Evolutionary conservation across 2,888 invertebrate species (phyloP).

Genomic region (Bhutanitis thaidina): DNA sequence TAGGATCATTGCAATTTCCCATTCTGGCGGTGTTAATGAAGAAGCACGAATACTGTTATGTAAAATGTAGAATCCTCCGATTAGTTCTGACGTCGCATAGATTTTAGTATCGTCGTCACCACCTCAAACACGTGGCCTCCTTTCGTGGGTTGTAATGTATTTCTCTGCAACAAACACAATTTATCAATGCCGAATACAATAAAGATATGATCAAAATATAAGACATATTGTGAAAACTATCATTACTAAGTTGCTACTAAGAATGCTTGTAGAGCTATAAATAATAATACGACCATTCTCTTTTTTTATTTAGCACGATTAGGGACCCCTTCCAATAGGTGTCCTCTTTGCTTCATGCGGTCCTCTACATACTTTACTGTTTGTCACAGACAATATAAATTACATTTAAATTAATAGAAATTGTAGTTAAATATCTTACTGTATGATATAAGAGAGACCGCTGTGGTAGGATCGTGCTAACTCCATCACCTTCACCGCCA

Average conservation of each 20-base stretch:
- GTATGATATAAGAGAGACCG: conserved; percentile 64
- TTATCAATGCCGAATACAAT: conserved; percentile 14
- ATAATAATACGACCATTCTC: conserved; percentile 49
- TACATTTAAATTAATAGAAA: too few species aligned
- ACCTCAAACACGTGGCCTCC: conserved; percentile 67
- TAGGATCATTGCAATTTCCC: conserved; percentile 57
- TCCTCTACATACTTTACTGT: conserved; percentile 34
- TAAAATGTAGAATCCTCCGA: conserved; percentile 43
- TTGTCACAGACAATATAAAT: too few species aligned
- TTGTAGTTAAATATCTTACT: conserved; percentile 3
- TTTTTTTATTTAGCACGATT: too few species aligned
- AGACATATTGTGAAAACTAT: conserved; percentile 15
- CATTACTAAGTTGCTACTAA: neutral
- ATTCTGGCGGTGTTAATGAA: conserved; percentile 70
- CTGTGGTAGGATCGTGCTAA: conserved; percentile 78
- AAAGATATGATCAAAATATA: neutral
- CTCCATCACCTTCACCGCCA: conserved; percentile 90
- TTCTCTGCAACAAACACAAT: conserved; percentile 64
- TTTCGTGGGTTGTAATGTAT: conserved; percentile 65
- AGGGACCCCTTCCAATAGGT: too few species aligned
- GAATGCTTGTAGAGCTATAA: conserved; percentile 57
- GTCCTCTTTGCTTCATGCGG: conserved; percentile 36
- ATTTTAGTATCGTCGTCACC: conserved; percentile 46
- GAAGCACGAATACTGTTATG: conserved; percentile 76
- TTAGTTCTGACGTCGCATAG: conserved; percentile 30